Percentiles rank a stretch among this genome's conserved stretches.
Conservation (phyloP, 1,140 invertebrate genomes). For the Panulirus ornatus region DNA sequence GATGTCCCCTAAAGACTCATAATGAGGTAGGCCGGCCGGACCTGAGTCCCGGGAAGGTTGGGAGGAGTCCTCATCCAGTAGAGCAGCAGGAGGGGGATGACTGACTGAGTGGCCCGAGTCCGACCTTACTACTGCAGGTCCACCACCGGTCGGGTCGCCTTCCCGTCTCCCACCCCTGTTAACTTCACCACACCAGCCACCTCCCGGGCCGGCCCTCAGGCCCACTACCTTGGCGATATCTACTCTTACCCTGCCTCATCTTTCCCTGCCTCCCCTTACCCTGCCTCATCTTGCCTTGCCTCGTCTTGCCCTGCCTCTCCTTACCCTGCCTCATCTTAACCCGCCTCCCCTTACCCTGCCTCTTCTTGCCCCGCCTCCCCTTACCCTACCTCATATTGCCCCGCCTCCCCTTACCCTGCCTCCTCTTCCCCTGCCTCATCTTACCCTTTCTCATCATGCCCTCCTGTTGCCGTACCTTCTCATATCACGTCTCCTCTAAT, state of each 20-base stretch:
- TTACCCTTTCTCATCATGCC: not conserved
- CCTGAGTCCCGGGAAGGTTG: no score
- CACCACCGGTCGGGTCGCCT: not conserved
- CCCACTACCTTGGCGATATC: not conserved
- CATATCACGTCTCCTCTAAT: not conserved
- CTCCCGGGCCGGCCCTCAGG: not conserved
- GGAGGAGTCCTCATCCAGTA: no score
- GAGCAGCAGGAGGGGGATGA: no score
- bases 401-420: not conserved
- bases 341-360: not conserved
- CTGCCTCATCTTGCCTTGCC: not conserved
- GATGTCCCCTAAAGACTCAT: not conserved
- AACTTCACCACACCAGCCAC: not conserved
- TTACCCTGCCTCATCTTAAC: not conserved
- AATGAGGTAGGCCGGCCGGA: no score
- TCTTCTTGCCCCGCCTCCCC: not conserved
- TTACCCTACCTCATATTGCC: not conserved
- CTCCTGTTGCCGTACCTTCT: no score
- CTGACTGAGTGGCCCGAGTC: not conserved
- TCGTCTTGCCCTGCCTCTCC: not conserved
- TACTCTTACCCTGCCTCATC: not conserved
- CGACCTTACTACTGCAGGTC: not conserved
- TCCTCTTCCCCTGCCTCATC: not conserved
- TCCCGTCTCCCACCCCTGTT: not conserved
- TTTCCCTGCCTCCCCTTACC: not conserved